Conservation (phyloP, 2,797 vertebrate species). For the Astyanax mexicanus region DNA sequence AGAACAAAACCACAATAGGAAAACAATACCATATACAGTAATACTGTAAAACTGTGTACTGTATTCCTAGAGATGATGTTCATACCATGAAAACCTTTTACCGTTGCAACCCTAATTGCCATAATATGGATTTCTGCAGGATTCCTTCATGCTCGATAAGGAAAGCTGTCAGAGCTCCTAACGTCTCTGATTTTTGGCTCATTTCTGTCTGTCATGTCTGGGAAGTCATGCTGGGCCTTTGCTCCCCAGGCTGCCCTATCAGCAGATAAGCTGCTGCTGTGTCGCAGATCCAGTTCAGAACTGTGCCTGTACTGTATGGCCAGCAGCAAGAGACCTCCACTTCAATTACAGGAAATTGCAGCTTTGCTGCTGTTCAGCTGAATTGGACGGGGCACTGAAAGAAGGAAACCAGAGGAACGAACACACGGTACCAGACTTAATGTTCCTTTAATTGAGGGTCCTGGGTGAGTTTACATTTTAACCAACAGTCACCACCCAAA, state of each 20-base stretch:
- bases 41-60: too few species aligned
- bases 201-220: conserved; percentile 32
- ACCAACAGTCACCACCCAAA: conserved; percentile 44
- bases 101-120: too few species aligned
- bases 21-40: too few species aligned
- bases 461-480: conserved; percentile 53
- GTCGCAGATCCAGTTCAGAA: conserved; percentile 25
- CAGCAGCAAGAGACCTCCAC: conserved; percentile 31
- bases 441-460: conserved; percentile 55
- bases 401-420: conserved; percentile 53
- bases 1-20: too few species aligned
- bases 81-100: too few species aligned
- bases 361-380: conserved; percentile 58
- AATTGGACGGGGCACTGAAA: conserved; percentile 51
- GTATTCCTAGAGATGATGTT: too few species aligned
- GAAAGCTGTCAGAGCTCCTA: conserved; percentile 4
- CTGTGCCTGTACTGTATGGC: conserved; percentile 7
- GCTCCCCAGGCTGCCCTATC: conserved; percentile 37
- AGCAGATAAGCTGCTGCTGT: conserved; percentile 38
- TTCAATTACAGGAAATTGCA: conserved; percentile 65
- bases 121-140: background rate
- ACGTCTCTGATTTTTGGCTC: conserved; percentile 9
- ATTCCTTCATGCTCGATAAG: background rate
- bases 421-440: conserved; percentile 58
- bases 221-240: conserved; percentile 23